Evolutionary conservation across 1,140 invertebrate genomes (phyloP), one percentile per base, ranked within the genome.

Genomic region (Brachionus koreanus): DNA sequence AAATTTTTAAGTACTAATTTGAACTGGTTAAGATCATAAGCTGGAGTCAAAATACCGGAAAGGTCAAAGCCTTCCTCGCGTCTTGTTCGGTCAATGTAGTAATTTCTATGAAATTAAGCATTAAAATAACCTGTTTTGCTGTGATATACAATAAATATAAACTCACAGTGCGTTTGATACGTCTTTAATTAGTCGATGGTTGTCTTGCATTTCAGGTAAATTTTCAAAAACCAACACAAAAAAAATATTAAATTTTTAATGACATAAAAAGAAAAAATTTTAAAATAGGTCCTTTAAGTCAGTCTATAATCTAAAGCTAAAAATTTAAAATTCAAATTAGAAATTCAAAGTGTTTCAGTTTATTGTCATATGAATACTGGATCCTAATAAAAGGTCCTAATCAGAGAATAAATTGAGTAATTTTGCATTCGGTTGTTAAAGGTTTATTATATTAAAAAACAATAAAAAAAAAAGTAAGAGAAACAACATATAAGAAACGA

Each of bases 151-250:
- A 19, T 25, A 61, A 42, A 52, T 10, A 25, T 35, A 29, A 37
- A 61, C n/a, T 63, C 35, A 79, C 76, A 79, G 57, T 57, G 76
- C 76, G 49, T 79, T 65, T 12, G 76, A 79, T 13, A 79, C 76
- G 76, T 79, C 76, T 61, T 79, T 79, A 10, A 79, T 79, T 35
- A 79, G 25, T 33, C 76, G 43, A 35, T 79, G 76, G 25, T 79
- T 79, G 49, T 57, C 76, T 57, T 79, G 46, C 76, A 79, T 79
- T 63, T 74, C 43, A 74, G 19, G 19, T 25, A 46, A 6, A 46
- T 46, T 25, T 46, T 46, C 19, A 74, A 46, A n/a, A 19, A 74
- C 10, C n/a, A 69, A 69, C 65, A 42, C 19, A 69, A 13, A 69
- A 42, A 69, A 39, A 37, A n/a, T 10, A 42, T n/a, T 19, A 69